Conservation (phyloP, 2,113 vertebrate species). For the Erythrocercus mccallii region DNA sequence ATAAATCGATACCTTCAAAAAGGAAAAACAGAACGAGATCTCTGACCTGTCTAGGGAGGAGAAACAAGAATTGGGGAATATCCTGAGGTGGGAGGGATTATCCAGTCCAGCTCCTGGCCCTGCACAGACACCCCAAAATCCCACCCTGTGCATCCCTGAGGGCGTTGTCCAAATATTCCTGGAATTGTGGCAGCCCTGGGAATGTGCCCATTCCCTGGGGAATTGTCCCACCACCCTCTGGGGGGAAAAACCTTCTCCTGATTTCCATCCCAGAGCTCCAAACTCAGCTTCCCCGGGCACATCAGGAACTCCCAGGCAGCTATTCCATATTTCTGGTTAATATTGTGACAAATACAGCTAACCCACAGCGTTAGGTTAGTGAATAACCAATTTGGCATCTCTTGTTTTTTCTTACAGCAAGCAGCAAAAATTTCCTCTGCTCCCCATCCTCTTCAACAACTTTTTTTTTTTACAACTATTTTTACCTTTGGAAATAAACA, state of each 20-base stretch:
- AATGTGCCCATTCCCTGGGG: not conserved
- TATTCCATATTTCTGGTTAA: not conserved
- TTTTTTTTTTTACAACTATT: not conserved
- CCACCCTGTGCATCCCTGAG: not conserved
- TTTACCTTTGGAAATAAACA: not conserved
- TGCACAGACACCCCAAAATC: not conserved
- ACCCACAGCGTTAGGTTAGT: not conserved
- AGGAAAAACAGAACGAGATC: not conserved
- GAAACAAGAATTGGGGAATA: not conserved
- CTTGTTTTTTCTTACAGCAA: not conserved
- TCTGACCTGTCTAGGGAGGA: not conserved
- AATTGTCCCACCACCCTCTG: not conserved
- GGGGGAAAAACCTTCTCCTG: not conserved
- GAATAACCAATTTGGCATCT: not conserved
- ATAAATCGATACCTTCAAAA: not conserved
- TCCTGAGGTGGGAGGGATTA: not conserved
- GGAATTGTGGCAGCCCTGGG: not conserved
- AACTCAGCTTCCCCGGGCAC: not conserved
- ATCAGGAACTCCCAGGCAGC: not conserved
- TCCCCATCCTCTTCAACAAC: not conserved
- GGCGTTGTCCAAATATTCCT: fast-evolving
- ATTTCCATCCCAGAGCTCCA: not conserved
- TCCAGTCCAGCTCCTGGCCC: not conserved
- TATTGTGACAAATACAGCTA: not conserved
- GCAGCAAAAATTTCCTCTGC: not conserved